Base-by-base conservation (phyloP, 2,888 invertebrate species). In the Tetragnatha montana region DNA sequence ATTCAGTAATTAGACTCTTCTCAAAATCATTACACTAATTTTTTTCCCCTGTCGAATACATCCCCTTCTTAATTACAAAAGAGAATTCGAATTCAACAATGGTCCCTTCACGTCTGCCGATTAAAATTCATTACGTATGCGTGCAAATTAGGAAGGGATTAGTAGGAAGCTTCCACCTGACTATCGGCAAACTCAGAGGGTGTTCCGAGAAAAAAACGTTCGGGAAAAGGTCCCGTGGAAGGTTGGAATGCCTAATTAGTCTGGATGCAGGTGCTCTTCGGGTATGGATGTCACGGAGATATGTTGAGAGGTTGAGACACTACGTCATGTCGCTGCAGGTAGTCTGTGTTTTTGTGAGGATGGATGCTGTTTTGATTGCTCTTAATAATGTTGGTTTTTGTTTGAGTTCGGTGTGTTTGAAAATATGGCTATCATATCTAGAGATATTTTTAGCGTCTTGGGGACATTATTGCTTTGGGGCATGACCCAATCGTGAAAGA, bases 211-310 rank as follows among this genome's bases (percentile, higher is more conserved):
- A n/a, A 50, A 17, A 22, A 12, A 14, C 22, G n/a, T 19, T 49
- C 51, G 60, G n/a, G 75, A 83, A 83, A 50, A 76, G 69, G 21
- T 76, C 83, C 35, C 49, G 82, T 6, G 22, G 50, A 35, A 69
- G 83, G 83, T 84, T 76, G 76, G 83, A 84, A 84, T 84, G 76
- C 83, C 35, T 84, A 84, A 84, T 84, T 76, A 84, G 76, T 17
- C n/a, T 70, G 12, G 22, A 60, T 19, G 50, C 76, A 70, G 78
- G 78, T 78, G 85, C n/a, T n/a, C 35, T 17, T 83, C 68, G 19
- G 17, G 79, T 49, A 85, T 78, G 70, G 70, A 70, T 75, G 71
- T 85, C 85, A 85, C 85, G 85, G 75, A 85, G 68, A 51, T 22
- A 21, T 35, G 17, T 35, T 49, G 47, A 17, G 49, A 6, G 69